Evolutionary conservation across 1,140 invertebrate species (phyloP).

Genomic region (Drosophila takahashii): DNA sequence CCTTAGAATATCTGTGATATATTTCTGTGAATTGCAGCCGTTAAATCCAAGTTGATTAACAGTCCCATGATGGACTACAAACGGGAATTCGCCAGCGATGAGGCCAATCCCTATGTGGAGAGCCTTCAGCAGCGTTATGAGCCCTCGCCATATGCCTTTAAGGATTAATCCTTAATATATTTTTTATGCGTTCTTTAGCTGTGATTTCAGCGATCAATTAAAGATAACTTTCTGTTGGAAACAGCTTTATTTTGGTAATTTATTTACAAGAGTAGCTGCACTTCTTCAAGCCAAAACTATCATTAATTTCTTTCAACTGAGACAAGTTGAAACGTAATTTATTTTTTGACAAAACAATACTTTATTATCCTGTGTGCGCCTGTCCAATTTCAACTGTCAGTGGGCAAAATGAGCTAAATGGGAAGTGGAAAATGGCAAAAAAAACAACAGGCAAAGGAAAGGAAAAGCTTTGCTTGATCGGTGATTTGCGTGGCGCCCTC

Average conservation of each 20-base stretch:
- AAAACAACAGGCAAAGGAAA: neutral
- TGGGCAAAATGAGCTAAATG: neutral
- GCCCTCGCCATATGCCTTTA: neutral
- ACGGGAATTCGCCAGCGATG: slow-evolving; percentile 1
- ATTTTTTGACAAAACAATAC: slow-evolving; percentile 24
- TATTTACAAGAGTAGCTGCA: neutral
- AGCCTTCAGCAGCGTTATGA: slow-evolving; percentile 3
- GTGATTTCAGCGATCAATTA: neutral
- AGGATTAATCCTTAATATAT: neutral
- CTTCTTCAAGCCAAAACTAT: neutral
- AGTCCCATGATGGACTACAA: slow-evolving; percentile 1
- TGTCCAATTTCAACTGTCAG: slow-evolving; percentile 35
- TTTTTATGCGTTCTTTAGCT: neutral
- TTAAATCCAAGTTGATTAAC: neutral
- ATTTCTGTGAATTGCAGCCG: neutral
- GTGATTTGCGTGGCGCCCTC: slow-evolving; percentile 15
- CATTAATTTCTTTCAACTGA: slow-evolving; percentile 14
- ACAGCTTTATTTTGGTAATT: too few species aligned
- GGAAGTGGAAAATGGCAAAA: neutral
- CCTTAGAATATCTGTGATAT: too few species aligned
- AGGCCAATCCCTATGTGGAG: slow-evolving; percentile 8
- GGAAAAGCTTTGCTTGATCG: slow-evolving; percentile 19
- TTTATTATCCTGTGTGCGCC: slow-evolving; percentile 53
- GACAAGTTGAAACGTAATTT: slow-evolving; percentile 43
- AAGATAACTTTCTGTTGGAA: neutral